These are phyloP conservation scores for Nesidiocoris tenuis DNA, from an alignment of 2,888 invertebrate genomes.

Conservation along the genomic window DNA sequence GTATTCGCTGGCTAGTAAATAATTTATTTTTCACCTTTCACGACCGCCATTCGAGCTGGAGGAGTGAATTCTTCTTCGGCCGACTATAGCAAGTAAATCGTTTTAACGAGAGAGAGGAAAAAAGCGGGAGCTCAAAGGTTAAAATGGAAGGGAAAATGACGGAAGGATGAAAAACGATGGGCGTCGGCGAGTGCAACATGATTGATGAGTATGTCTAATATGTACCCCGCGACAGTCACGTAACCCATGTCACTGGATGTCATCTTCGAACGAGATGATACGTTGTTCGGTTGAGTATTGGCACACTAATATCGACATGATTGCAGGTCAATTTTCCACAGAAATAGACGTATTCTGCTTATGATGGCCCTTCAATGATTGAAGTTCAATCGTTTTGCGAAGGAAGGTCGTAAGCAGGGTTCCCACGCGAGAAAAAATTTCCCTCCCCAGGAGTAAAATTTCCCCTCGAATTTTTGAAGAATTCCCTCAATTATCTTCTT, in stretches of 20 bases:
- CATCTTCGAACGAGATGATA: too few species aligned
- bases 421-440: too few species aligned
- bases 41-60: background rate
- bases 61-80: background rate
- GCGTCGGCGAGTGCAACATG: background rate
- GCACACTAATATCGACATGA: too few species aligned
- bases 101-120: background rate
- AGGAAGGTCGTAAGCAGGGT: too few species aligned
- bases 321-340: background rate
- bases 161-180: background rate
- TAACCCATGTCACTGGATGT: background rate
- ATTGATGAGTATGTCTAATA: background rate
- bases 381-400: too few species aligned
- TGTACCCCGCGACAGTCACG: background rate
- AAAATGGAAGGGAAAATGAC: background rate
- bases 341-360: too few species aligned
- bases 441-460: too few species aligned
- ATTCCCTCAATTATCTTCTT: too few species aligned
- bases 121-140: background rate
- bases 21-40: background rate
- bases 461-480: too few species aligned
- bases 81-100: background rate
- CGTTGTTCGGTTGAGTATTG: background rate
- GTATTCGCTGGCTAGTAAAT: background rate
- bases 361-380: too few species aligned